Evolutionary conservation across 2,113 vertebrate genomes (phyloP), one percentile per base, ranked within the genome.

Genomic region (Chascanopsetta lugubris): DNA sequence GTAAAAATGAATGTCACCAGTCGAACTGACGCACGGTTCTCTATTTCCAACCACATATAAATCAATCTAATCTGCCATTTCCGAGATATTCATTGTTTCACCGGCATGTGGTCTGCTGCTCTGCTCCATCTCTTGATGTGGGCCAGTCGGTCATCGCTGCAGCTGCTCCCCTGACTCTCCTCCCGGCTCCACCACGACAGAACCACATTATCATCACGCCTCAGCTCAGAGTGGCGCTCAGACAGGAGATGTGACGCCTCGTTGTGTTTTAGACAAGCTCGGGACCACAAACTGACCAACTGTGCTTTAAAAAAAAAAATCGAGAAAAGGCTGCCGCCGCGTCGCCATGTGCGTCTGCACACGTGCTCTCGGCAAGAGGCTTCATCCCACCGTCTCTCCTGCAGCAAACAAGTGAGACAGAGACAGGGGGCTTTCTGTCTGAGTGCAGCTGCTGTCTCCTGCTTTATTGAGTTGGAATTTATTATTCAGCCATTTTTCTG

Each of bases 381-480:
- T 80, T 81, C 58, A 50, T 68, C 55, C 32, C 8, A 68, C n/a
- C 58, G 51, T 71, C 72, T 77, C 85, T 75, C 13, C 48, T 60
- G 59, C 61, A 50, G 69, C 9, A 4, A 75, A 67, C 55, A 80
- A 63, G 63, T 69, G 77, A 73, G 69, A 74, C 29, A 42, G 55
- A 82, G 86, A 91, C 87, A 87, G 88, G 87, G 81, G 70, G 61
- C 61, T 80, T 82, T 81, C 83, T 90, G 88, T 89, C 82, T 85
- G 84, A 83, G 79, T 77, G 87, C 79, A 88, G 88, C 85, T 88
- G 85, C 88, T 80, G 87, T 92, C 87, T 89, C 80, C 84, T 66
- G 49, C 79, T 82, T 91, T 91, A 91, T 90, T 86, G 91, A 89
- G 86, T 90, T 92, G 87, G 83, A 91, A 90, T 92, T 86, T 90